phyloP scores from a whole-genome alignment of 2,113 vertebrate species.

The Marcusenius ussheri region DNA sequence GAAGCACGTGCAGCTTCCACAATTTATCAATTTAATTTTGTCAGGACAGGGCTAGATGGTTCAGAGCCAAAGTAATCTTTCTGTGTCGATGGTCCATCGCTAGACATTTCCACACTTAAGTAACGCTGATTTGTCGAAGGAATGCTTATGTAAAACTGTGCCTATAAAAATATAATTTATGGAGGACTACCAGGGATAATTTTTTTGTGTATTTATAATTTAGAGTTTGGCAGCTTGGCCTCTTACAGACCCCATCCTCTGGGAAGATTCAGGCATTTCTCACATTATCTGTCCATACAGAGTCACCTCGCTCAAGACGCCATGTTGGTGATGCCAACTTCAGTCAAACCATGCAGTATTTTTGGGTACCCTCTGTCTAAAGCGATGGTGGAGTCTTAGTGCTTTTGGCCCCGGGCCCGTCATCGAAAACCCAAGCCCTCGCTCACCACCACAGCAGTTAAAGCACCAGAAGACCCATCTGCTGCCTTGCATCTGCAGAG shows the following conservation, averaged over 20 bases:
- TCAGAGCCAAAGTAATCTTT: conserved; percentile 49
- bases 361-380: not conserved
- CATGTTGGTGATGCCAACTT: conserved; percentile 33
- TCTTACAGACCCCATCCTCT: conserved; percentile 36
- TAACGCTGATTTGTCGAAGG: conserved; percentile 54
- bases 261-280: conserved; percentile 33
- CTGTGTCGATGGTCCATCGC: conserved; percentile 34
- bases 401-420: not conserved
- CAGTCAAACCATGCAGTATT: conserved; percentile 22
- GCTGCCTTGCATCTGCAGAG: not conserved
- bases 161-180: conserved; percentile 41
- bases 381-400: not conserved
- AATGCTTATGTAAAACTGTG: conserved; percentile 17
- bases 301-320: conserved; percentile 41
- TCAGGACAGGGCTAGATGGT: conserved; percentile 34
- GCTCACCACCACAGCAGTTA: not conserved
- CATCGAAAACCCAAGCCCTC: not conserved
- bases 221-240: conserved; percentile 45
- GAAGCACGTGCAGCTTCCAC: conserved; percentile 41
- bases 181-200: conserved; percentile 43
- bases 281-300: conserved; percentile 45
- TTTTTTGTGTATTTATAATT: conserved; percentile 52
- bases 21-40: conserved; percentile 32
- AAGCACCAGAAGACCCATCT: not conserved
- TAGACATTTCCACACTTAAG: conserved; percentile 38